These are phyloP conservation scores for Dastarcus helophoroides DNA, from an alignment of 2,888 invertebrate species.

Conservation along the genomic window DNA sequence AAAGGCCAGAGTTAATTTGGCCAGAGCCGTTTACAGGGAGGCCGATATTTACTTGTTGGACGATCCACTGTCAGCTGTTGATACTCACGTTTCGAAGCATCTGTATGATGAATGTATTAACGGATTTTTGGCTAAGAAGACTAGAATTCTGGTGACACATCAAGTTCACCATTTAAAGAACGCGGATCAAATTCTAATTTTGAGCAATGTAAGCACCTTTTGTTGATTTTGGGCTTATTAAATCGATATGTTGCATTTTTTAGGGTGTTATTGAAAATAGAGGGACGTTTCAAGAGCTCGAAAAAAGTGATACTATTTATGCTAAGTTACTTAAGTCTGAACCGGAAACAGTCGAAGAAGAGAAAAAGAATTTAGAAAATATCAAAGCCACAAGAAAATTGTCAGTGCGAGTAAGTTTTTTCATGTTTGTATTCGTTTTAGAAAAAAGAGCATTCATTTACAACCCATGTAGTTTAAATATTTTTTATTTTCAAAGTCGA, in stretches of 20 bases:
- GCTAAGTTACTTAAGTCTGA: conserved; percentile 38
- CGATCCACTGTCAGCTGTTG: conserved; percentile 80
- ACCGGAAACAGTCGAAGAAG: conserved; percentile 31
- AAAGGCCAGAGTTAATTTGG: conserved; percentile 60
- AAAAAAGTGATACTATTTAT: conserved; percentile 39
- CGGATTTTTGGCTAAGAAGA: conserved; percentile 52
- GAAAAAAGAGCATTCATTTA: too few species aligned
- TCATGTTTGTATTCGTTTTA: too few species aligned
- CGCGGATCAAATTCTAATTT: conserved; percentile 53
- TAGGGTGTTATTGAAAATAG: conserved; percentile 39
- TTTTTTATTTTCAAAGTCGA: too few species aligned
- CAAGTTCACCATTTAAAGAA: conserved; percentile 70
- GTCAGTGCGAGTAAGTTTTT: conserved; percentile 26
- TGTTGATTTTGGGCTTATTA: too few species aligned
- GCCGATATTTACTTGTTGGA: conserved; percentile 74
- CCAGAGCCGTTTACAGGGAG: conserved; percentile 56
- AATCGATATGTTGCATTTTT: too few species aligned
- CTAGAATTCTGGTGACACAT: conserved; percentile 72
- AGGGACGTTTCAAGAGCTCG: conserved; percentile 38
- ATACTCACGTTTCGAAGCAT: conserved; percentile 66
- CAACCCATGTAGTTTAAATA: too few species aligned
- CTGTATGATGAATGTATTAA: conserved; percentile 69
- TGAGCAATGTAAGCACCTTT: conserved; percentile 44
- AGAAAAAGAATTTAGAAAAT: conserved; percentile 22
- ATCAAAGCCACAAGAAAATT: conserved; percentile 27